Evolutionary conservation across 2,797 vertebrate species (phyloP).

Genomic region (Coendou prehensilis): DNA sequence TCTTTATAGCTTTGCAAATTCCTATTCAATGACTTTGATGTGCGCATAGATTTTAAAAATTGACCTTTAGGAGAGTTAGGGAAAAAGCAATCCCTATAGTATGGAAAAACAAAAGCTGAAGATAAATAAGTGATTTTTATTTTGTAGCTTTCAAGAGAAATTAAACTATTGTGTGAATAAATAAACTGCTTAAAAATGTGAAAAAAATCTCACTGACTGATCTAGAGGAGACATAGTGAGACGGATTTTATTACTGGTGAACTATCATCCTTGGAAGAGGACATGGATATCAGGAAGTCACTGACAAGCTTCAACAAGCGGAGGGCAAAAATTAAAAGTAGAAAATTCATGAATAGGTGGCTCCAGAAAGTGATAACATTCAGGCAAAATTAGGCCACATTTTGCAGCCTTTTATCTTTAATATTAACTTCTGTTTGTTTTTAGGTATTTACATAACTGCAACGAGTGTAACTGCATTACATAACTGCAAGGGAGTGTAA

Average conservation of each 20-base stretch:
- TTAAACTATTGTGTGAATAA: conserved; percentile 82
- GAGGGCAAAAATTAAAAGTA: neutral
- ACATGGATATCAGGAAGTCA: neutral
- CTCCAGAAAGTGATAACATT: neutral
- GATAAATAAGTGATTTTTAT: conserved; percentile 75
- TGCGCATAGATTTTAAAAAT: conserved; percentile 60
- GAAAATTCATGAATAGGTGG: neutral
- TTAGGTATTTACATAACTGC: neutral
- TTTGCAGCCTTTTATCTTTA: neutral
- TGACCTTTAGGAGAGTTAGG: conserved; percentile 67
- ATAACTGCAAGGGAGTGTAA: neutral
- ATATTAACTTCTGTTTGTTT: too few species aligned
- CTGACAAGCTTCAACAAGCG: neutral
- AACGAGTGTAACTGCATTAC: too few species aligned
- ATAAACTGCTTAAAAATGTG: conserved; percentile 84
- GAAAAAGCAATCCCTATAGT: conserved; percentile 68
- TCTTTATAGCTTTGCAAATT: conserved; percentile 79
- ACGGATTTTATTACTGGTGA: neutral
- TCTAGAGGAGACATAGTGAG: neutral
- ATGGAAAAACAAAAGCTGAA: conserved; percentile 76
- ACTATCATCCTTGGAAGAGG: neutral
- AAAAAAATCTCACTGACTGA: neutral
- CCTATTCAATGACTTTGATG: conserved; percentile 70
- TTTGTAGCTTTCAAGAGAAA: conserved; percentile 85
- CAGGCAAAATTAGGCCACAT: neutral